Percentiles rank a stretch among this genome's conserved stretches.
These are phyloP conservation scores for Psittacula echo DNA, from an alignment of 2,797 vertebrate species.

Conservation along the genomic window DNA sequence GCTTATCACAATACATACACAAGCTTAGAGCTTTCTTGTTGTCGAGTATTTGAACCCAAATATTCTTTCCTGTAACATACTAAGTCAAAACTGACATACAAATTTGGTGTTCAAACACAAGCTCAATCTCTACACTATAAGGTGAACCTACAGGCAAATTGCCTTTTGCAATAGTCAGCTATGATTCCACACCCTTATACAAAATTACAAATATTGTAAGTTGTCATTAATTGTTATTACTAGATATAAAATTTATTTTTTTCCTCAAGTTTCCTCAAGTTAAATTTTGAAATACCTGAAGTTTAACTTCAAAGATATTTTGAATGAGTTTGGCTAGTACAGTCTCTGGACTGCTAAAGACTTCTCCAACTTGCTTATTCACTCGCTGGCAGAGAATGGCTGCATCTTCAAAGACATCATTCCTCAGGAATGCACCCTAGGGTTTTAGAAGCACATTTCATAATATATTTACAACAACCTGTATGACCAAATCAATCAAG, in stretches of 20 bases:
- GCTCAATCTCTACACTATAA: not conserved
- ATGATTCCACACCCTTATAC: not conserved
- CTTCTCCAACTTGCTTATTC: slow-evolving; percentile 96
- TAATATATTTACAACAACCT: not conserved
- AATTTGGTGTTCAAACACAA: not conserved
- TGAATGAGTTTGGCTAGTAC: slow-evolving; percentile 99
- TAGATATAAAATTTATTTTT: not conserved
- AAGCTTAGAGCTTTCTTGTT: not conserved
- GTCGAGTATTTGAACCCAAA: not conserved
- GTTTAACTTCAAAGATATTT: slow-evolving; percentile 96
- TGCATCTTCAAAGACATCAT: slow-evolving; percentile 96
- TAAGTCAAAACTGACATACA: not conserved
- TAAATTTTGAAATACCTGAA: slow-evolving; percentile 85
- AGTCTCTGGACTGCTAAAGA: slow-evolving; percentile 96
- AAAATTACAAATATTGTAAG: not conserved
- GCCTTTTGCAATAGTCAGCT: not conserved
- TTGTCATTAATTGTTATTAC: not conserved
- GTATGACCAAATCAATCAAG: not conserved
- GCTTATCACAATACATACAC: not conserved
- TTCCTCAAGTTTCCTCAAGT: not conserved
- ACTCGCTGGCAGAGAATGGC: slow-evolving; percentile 92
- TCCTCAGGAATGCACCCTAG: slow-evolving; percentile 91
- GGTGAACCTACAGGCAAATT: not conserved
- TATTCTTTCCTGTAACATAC: not conserved
- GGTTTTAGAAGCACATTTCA: slow-evolving; percentile 37